Evolutionary conservation across 2,797 vertebrate species (phyloP).

Genomic region (Champsocephalus esox): DNA sequence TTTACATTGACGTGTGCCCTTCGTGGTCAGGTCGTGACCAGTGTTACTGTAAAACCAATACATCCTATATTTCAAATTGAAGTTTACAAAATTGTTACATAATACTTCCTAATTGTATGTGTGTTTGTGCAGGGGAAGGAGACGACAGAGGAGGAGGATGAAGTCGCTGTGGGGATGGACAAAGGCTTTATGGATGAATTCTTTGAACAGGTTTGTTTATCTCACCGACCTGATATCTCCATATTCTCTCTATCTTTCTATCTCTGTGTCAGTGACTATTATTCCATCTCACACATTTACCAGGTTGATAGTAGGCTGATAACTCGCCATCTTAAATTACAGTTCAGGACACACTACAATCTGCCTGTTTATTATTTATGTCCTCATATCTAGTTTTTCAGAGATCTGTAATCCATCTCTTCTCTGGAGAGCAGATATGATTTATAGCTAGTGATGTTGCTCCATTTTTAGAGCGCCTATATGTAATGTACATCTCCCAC

Average conservation of each 20-base stretch:
- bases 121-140: slow-evolving; percentile 89
- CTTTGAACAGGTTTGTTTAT: slow-evolving; percentile 93
- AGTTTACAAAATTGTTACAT: not conserved
- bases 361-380: no score
- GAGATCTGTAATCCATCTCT: no score
- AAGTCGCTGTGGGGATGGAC: slow-evolving; percentile 92
- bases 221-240: not conserved
- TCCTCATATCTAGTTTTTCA: no score
- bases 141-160: slow-evolving; percentile 92
- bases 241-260: not conserved
- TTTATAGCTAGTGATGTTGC: no score
- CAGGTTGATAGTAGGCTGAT: no score
- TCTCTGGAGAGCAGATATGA: no score
- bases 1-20: slow-evolving; percentile 52
- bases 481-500: slow-evolving; percentile 22
- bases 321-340: no score
- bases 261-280: not conserved
- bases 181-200: slow-evolving; percentile 98
- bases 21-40: not conserved
- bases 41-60: not conserved
- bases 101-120: slow-evolving; percentile 24
- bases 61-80: not conserved
- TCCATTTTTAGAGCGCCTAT: slow-evolving; percentile 53
- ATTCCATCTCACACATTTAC: slow-evolving; percentile 1
- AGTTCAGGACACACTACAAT: no score